These are phyloP conservation scores for Drosophila arawakana DNA, from an alignment of 1,140 invertebrate genomes.

Conservation along the genomic window DNA sequence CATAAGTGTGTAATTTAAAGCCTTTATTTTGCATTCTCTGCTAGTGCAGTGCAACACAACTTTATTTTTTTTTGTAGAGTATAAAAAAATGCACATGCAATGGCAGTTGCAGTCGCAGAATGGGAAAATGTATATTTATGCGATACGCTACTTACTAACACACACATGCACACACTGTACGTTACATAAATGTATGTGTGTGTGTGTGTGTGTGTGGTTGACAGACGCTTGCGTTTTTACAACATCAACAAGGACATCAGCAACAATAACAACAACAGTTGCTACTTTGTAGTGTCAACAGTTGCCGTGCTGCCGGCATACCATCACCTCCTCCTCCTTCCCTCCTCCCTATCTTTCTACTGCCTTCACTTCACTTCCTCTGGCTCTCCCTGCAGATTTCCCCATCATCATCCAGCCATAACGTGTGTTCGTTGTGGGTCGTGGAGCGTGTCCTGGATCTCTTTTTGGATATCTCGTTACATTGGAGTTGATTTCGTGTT, in stretches of 20 bases:
- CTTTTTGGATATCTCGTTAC: conserved; percentile 27
- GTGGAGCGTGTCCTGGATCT: conserved; percentile 30
- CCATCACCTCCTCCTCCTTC: background rate
- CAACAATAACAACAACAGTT: conserved; percentile 51
- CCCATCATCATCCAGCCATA: background rate
- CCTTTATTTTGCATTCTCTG: too few species aligned
- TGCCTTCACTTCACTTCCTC: too few species aligned
- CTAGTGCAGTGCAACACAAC: too few species aligned
- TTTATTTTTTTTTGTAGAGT: too few species aligned
- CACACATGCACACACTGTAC: conserved; percentile 10
- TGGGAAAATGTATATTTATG: conserved; percentile 76
- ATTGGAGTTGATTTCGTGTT: conserved; percentile 15
- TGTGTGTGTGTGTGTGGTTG: conserved; percentile 5
- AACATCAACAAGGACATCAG: conserved; percentile 56
- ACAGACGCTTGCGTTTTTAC: conserved; percentile 41
- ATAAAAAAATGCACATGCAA: conserved; percentile 57
- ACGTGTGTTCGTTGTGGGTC: conserved; percentile 9
- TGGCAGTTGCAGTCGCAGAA: conserved; percentile 33
- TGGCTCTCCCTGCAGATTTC: background rate
- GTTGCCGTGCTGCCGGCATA: conserved; percentile 50
- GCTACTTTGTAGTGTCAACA: conserved; percentile 77
- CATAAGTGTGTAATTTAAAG: too few species aligned
- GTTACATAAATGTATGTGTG: background rate
- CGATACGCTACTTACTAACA: conserved; percentile 22
- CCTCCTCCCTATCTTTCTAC: background rate